These are phyloP conservation scores for Osmerus mordax DNA, from an alignment of 2,113 vertebrate genomes.

Conservation along the genomic window DNA sequence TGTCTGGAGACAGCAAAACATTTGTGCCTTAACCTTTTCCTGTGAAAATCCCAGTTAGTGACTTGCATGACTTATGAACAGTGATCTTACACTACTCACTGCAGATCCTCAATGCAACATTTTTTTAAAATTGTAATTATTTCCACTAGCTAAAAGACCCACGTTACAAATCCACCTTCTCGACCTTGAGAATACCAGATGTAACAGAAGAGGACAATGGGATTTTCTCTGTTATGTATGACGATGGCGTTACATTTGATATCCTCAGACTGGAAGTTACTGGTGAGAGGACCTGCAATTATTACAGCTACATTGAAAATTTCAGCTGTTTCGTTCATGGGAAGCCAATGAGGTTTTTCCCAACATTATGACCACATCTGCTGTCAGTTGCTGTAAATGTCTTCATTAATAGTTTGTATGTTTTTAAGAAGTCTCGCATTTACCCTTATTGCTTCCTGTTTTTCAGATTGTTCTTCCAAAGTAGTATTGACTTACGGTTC, in stretches of 20 bases:
- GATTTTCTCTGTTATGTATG: background rate
- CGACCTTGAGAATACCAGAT: background rate
- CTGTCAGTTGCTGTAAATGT: background rate
- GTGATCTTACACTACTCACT: too few relatives aligned
- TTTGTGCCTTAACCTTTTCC: too few relatives aligned
- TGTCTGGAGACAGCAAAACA: too few relatives aligned
- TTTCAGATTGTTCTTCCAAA: slow-evolving; percentile 37
- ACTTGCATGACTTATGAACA: too few relatives aligned
- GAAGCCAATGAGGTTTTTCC: background rate
- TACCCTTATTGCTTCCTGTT: background rate
- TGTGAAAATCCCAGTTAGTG: too few relatives aligned
- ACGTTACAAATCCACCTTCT: accelerated
- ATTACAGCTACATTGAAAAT: background rate
- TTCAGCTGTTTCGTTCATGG: background rate
- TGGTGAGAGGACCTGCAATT: slow-evolving; percentile 36
- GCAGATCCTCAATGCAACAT: too few relatives aligned
- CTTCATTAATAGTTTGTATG: too few relatives aligned
- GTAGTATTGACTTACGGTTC: accelerated
- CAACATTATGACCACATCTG: background rate
- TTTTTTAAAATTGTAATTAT: too few relatives aligned
- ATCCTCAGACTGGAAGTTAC: slow-evolving; percentile 4
- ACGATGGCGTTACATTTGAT: accelerated
- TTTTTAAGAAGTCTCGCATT: too few relatives aligned
- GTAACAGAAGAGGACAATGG: slow-evolving; percentile 41
- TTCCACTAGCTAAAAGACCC: slow-evolving; percentile 24